Percentiles rank a stretch among this genome's conserved stretches.
Evolutionary conservation across 2,113 vertebrate genomes (phyloP).

Genomic region (Osmerus eperlanus): DNA sequence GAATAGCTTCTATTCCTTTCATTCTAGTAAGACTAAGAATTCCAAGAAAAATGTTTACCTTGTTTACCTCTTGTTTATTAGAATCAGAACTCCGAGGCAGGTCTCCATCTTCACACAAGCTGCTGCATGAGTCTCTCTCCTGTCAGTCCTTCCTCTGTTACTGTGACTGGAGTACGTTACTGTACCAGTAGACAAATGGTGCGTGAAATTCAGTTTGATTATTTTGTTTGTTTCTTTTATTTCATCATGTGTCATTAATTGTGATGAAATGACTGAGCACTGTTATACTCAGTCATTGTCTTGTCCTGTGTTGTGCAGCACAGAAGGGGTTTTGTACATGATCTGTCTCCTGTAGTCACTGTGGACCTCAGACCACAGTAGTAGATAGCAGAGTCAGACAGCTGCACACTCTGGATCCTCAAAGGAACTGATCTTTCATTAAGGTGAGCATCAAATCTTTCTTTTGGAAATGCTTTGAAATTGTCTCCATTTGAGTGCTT

Average conservation of each 20-base stretch:
- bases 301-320: not conserved
- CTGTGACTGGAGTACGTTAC: no score
- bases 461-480: no score
- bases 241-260: no score
- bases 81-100: no score
- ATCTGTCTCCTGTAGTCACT: not conserved
- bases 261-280: not conserved
- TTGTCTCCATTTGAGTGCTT: not conserved
- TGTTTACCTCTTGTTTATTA: not conserved
- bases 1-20: no score
- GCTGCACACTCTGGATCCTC: not conserved
- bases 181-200: no score
- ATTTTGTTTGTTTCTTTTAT: no score
- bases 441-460: conserved; percentile 12
- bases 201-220: no score
- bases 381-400: conserved; percentile 10
- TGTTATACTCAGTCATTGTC: not conserved
- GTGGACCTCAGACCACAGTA: conserved; percentile 11
- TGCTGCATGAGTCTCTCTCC: no score
- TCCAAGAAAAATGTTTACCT: no score
- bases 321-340: not conserved
- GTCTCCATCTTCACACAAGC: not conserved
- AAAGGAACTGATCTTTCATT: not conserved
- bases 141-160: no score
- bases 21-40: no score